Evolutionary conservation across 2,888 invertebrate species (phyloP).

Genomic region (Podabrus alpinus): DNA sequence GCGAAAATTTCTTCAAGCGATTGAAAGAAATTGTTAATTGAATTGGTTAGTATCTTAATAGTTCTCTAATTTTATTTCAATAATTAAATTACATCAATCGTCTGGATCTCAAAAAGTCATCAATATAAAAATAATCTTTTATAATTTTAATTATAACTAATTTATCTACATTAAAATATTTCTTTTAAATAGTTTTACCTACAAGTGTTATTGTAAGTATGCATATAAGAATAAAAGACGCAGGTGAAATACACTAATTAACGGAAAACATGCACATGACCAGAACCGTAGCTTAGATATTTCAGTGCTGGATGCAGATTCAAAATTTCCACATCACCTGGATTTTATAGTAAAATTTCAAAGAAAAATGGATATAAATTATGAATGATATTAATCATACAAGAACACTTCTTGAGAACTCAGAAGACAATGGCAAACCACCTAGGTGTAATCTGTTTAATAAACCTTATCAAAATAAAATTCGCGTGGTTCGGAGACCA

Average conservation of each 20-base stretch:
- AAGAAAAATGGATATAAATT: too few relatives aligned
- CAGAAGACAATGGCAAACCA: too few relatives aligned
- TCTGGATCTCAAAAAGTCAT: too few relatives aligned
- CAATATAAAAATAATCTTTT: too few relatives aligned
- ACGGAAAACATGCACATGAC: neutral
- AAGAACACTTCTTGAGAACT: too few relatives aligned
- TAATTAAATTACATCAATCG: too few relatives aligned
- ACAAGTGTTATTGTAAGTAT: neutral
- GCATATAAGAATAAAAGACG: neutral
- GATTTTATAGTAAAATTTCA: too few relatives aligned
- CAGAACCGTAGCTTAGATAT: neutral
- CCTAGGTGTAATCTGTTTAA: too few relatives aligned
- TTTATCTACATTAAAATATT: neutral
- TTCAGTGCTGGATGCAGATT: neutral
- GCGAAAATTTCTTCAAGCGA: neutral
- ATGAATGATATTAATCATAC: too few relatives aligned
- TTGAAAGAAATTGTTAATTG: neutral
- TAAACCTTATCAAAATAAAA: too few relatives aligned
- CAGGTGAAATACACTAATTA: neutral
- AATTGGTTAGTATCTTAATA: neutral
- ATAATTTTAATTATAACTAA: neutral
- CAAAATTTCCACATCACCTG: too few relatives aligned
- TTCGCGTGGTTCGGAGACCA: too few relatives aligned
- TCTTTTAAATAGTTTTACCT: neutral
- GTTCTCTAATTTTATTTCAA: neutral